A percentile compares a stretch with the other conserved stretches of the same genome.
Evolutionary conservation across 2,113 vertebrate species (phyloP).

Genomic region (Acrocephalus arundinaceus): DNA sequence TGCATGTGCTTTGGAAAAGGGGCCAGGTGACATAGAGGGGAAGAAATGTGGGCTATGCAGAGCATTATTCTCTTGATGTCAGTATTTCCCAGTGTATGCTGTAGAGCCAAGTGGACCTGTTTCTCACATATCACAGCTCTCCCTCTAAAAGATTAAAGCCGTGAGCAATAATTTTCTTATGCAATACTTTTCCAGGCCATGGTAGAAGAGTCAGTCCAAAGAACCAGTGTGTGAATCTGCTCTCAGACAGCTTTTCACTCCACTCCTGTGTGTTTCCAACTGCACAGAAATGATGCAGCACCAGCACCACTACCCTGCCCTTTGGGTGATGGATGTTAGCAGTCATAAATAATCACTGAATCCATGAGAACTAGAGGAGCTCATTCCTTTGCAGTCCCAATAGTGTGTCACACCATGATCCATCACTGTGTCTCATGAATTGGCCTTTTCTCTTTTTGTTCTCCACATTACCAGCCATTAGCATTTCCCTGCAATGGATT

Average conservation of each 20-base stretch:
- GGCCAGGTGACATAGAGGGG: neutral
- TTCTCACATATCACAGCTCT: neutral
- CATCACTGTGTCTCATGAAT: neutral
- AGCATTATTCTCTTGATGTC: neutral
- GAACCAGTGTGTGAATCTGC: neutral
- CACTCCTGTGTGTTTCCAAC: neutral
- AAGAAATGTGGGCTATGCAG: neutral
- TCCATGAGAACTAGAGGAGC: neutral
- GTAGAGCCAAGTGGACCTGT: neutral
- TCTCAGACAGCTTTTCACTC: neutral
- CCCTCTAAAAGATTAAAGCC: neutral
- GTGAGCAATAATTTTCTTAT: neutral
- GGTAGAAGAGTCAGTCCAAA: neutral
- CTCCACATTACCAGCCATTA: neutral
- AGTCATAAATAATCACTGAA: neutral
- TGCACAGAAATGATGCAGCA: neutral
- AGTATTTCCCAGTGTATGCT: neutral
- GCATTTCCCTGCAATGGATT: neutral
- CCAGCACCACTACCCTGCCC: neutral
- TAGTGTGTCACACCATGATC: neutral
- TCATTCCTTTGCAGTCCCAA: neutral
- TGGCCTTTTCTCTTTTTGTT: neutral
- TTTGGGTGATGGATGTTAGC: conserved; percentile 31
- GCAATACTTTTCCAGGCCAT: neutral
- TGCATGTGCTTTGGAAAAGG: neutral